A percentile compares a stretch with the other conserved stretches of the same genome.
Conservation (phyloP, 2,113 vertebrate species). For the Cathartes aura region DNA sequence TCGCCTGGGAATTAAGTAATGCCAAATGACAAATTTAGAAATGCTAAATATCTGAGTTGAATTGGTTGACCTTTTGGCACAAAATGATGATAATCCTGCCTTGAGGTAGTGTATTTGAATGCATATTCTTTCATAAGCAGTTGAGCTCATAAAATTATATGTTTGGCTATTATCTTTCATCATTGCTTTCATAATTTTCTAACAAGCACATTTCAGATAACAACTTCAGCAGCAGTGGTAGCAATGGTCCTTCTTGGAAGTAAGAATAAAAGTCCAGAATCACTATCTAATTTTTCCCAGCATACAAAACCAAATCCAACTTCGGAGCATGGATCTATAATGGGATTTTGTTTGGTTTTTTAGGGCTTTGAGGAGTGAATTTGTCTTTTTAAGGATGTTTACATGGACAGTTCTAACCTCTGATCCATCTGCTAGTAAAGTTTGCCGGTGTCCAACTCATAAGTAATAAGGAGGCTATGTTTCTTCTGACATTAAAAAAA, state of each 20-base stretch:
- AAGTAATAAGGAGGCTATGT: background rate
- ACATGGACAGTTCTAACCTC: background rate
- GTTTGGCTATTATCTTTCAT: background rate
- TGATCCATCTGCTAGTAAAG: background rate
- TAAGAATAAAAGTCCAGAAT: background rate
- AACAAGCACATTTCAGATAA: background rate
- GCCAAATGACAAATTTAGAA: background rate
- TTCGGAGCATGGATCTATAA: background rate
- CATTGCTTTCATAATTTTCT: background rate
- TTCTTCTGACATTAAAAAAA: background rate
- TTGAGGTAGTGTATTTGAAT: background rate
- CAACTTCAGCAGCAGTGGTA: background rate
- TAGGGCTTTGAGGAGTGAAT: background rate
- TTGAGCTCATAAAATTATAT: background rate
- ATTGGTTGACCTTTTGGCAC: background rate
- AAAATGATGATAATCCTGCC: background rate
- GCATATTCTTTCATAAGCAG: background rate
- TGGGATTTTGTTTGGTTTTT: background rate
- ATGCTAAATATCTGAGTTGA: background rate
- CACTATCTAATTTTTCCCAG: background rate
- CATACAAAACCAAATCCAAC: background rate
- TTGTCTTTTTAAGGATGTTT: background rate
- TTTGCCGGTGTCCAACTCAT: rapidly evolving
- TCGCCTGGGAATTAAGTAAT: background rate
- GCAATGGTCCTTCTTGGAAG: background rate